Evolutionary conservation across 1,140 invertebrate species (phyloP).

Genomic region (Trichomalopsis sarcophagae): DNA sequence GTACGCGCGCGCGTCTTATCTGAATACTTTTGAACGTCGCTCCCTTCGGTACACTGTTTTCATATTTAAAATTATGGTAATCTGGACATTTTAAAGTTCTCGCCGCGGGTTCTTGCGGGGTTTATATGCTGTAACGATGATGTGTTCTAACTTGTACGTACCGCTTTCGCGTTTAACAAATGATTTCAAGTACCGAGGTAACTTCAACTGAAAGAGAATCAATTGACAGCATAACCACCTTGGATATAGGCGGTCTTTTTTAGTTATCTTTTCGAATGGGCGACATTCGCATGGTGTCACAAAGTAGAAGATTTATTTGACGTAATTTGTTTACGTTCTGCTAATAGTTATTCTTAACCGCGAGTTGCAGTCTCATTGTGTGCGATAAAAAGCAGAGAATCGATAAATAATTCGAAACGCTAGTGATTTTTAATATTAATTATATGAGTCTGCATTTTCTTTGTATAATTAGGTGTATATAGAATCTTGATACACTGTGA

Average conservation of each 20-base stretch:
- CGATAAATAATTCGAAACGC: background rate
- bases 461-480: background rate
- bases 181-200: background rate
- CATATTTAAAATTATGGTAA: slow-evolving; percentile 38
- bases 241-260: background rate
- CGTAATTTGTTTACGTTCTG: background rate
- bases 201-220: background rate
- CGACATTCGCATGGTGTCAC: background rate
- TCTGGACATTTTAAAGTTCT: slow-evolving; percentile 43
- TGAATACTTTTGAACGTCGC: slow-evolving; percentile 16
- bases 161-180: background rate
- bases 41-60: background rate
- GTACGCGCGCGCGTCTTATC: background rate
- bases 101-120: background rate
- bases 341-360: background rate
- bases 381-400: background rate
- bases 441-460: slow-evolving; percentile 5
- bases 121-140: background rate
- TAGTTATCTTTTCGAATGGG: too few relatives aligned
- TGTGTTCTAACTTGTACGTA: background rate
- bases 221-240: background rate
- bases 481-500: background rate
- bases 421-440: background rate
- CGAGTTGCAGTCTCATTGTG: background rate
- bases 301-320: background rate